phyloP scores from a whole-genome alignment of 1,140 invertebrate species.

The Temnothorax curvispinosus region DNA sequence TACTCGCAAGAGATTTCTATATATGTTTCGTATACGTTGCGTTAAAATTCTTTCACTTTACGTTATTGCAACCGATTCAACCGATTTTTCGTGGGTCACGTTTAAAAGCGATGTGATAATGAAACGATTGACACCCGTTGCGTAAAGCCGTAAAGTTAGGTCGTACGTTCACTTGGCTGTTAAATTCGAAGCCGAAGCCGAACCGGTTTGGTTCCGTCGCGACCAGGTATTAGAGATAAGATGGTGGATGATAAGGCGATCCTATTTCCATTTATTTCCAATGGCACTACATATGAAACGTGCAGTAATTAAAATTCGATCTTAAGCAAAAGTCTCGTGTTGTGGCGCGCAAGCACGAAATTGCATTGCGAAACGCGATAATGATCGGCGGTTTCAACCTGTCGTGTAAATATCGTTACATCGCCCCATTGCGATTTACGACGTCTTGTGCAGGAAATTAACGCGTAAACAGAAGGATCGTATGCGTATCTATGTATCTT shows the following conservation, averaged over 20 bases:
- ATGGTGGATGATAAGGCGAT: neutral
- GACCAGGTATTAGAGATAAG: neutral
- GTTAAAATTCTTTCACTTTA: neutral
- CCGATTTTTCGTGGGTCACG: neutral
- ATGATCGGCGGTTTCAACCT: slow-evolving; percentile 18
- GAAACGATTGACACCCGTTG: neutral
- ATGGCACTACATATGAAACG: neutral
- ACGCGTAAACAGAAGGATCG: neutral
- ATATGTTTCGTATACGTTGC: neutral
- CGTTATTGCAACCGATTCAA: neutral
- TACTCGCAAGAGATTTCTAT: neutral
- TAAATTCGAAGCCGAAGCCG: neutral
- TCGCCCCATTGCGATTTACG: neutral
- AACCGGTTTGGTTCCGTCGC: neutral
- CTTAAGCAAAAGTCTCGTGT: neutral
- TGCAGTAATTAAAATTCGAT: neutral
- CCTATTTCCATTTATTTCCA: neutral
- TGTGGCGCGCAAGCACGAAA: neutral
- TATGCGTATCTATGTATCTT: neutral
- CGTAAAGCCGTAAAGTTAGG: neutral
- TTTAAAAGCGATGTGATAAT: neutral
- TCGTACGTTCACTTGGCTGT: neutral
- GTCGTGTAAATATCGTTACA: neutral
- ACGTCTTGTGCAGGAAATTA: slow-evolving; percentile 17
- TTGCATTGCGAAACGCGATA: neutral